phyloP scores from a whole-genome alignment of 1,140 invertebrate species.

The Leptopilina boulardi region DNA sequence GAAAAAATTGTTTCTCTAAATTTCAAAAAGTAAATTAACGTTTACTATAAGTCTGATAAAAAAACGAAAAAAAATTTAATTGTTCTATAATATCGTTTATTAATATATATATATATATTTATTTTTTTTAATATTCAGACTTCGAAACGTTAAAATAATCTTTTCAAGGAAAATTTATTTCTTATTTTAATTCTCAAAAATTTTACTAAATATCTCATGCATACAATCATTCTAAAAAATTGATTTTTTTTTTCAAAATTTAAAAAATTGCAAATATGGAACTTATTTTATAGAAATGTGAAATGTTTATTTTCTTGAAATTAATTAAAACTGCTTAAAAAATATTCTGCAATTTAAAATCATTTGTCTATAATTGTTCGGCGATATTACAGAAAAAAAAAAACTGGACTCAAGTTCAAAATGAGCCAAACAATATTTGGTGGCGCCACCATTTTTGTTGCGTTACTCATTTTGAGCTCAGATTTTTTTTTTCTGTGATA shows the following conservation, averaged over 20 bases:
- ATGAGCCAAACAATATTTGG: no score
- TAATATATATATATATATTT: not conserved
- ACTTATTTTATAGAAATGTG: not conserved
- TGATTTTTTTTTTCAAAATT: not conserved
- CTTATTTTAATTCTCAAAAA: not conserved
- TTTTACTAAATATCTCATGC: not conserved
- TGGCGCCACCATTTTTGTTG: no score
- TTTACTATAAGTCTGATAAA: not conserved
- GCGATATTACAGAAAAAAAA: no score
- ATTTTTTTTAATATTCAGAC: constrained; percentile 1
- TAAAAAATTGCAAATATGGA: not conserved
- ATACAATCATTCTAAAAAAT: not conserved
- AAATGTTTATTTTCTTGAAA: not conserved
- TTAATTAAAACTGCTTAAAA: no score
- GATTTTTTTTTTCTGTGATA: not conserved
- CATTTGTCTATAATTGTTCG: no score
- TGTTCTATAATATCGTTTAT: not conserved
- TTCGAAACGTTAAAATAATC: constrained; percentile 8
- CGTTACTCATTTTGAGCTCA: no score
- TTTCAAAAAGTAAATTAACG: constrained; percentile 12
- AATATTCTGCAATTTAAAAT: no score
- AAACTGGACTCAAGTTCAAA: no score
- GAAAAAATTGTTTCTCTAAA: no score
- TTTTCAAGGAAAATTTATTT: not conserved
- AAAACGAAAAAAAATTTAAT: not conserved